phyloP scores from a whole-genome alignment of 2,113 vertebrate genomes.

The Tenebrosternarchus preto region DNA sequence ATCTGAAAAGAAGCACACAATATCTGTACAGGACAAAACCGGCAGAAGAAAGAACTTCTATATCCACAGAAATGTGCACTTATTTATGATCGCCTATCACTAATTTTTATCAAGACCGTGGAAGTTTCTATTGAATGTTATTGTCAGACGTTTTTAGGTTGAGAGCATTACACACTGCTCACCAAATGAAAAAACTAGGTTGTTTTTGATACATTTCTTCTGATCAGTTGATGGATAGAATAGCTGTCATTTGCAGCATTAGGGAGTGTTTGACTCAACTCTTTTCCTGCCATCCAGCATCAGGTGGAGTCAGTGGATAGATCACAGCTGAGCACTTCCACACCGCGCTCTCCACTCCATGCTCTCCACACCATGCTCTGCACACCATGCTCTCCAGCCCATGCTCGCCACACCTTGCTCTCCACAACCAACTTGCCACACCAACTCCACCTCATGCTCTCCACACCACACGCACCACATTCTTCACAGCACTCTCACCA shows the following conservation, averaged over 20 bases:
- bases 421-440: too few species aligned
- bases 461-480: too few species aligned
- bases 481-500: too few species aligned
- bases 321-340: too few species aligned
- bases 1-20: constrained; percentile 13
- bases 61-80: not conserved
- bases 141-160: not conserved
- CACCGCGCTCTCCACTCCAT: too few species aligned
- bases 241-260: not conserved
- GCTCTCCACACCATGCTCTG: too few species aligned
- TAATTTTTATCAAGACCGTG: not conserved
- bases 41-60: not conserved
- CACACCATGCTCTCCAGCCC: too few species aligned
- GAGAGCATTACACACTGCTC: not conserved
- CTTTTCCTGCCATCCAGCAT: constrained; percentile 19
- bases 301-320: constrained; percentile 7
- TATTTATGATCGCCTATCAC: not conserved
- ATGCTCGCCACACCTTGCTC: too few species aligned
- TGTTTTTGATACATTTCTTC: not conserved
- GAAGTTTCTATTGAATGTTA: not conserved
- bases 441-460: too few species aligned
- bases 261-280: not conserved
- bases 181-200: not conserved
- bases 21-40: not conserved
- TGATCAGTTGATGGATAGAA: too few species aligned